Evolutionary conservation across 2,113 vertebrate species (phyloP).

Genomic region (Ginglymostoma cirratum): DNA sequence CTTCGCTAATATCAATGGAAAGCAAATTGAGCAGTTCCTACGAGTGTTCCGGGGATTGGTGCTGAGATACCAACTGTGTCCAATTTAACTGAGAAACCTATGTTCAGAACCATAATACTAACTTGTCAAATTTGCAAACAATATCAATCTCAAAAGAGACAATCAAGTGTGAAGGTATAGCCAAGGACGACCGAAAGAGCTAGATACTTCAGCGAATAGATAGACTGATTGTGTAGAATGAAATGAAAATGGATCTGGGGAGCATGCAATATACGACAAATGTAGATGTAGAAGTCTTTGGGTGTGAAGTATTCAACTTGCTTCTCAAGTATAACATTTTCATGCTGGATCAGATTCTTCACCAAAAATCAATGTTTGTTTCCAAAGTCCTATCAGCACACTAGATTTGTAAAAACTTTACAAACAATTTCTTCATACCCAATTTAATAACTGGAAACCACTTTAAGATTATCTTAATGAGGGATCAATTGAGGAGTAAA

Average conservation of each 20-base stretch:
- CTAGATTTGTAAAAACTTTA: neutral
- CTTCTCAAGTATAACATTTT: neutral
- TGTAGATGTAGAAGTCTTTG: neutral
- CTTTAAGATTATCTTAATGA: neutral
- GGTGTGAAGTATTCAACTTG: neutral
- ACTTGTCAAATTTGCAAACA: neutral
- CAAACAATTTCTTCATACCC: neutral
- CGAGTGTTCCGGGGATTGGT: neutral
- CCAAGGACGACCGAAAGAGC: neutral
- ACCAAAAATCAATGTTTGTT: neutral
- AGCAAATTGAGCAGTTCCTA: neutral
- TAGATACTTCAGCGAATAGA: neutral
- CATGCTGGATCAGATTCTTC: neutral
- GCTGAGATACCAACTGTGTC: neutral
- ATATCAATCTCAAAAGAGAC: neutral
- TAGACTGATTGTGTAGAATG: neutral
- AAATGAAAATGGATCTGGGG: neutral
- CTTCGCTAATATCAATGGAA: neutral
- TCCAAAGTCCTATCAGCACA: neutral
- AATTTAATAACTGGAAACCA: neutral
- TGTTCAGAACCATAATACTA: neutral
- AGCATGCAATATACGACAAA: neutral
- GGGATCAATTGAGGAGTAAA: neutral
- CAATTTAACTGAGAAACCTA: neutral
- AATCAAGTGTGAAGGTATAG: neutral